phyloP scores from a whole-genome alignment of 2,113 vertebrate species.

The Mixornis gularis region DNA sequence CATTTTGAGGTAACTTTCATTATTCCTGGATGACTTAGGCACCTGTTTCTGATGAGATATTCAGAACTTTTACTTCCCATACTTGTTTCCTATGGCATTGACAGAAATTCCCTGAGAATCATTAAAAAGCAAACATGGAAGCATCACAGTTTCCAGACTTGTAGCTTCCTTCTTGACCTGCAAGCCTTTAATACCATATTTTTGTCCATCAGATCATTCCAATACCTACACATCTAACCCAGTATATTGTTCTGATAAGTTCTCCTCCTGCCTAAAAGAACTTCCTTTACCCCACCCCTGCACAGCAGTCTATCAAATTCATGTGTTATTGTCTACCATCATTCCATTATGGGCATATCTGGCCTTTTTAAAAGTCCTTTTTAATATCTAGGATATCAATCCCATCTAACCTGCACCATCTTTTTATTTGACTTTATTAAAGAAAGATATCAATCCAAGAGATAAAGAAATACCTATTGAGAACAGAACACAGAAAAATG shows the following conservation, averaged over 20 bases:
- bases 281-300: neutral
- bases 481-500: neutral
- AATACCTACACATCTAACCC: neutral
- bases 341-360: neutral
- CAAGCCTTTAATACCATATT: neutral
- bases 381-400: neutral
- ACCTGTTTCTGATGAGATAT: neutral
- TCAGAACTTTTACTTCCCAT: neutral
- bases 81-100: neutral
- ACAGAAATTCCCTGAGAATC: neutral
- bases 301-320: neutral
- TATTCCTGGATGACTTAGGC: neutral
- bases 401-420: neutral
- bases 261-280: neutral
- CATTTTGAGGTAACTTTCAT: neutral
- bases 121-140: neutral
- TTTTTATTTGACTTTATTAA: constrained; percentile 17
- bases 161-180: neutral
- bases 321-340: neutral
- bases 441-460: neutral
- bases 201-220: neutral
- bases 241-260: neutral
- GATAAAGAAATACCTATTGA: neutral
- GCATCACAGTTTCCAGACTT: neutral
- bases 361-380: neutral